These are phyloP conservation scores for Lamprotornis superbus DNA, from an alignment of 2,113 vertebrate genomes.

Conservation along the genomic window DNA sequence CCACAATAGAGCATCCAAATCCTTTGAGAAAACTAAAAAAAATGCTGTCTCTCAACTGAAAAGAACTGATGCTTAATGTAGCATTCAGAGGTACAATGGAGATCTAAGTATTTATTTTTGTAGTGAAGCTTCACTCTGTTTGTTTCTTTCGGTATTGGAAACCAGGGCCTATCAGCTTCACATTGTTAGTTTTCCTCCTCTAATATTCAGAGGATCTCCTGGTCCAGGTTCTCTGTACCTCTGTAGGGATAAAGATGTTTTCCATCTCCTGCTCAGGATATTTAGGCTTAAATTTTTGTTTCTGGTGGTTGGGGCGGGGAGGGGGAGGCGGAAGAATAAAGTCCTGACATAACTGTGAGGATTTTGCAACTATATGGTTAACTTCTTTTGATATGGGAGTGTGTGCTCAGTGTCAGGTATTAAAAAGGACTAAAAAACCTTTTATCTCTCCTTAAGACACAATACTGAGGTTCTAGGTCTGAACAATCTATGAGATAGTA, in stretches of 20 bases:
- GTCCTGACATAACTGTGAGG: background rate
- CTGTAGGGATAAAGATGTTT: background rate
- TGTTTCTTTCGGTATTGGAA: background rate
- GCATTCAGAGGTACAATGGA: background rate
- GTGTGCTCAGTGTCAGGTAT: background rate
- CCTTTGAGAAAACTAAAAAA: constrained; percentile 47
- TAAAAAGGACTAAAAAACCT: background rate
- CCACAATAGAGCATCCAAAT: constrained; percentile 47
- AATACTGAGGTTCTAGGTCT: background rate
- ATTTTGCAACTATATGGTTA: background rate
- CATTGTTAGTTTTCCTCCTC: background rate
- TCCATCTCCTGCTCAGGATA: background rate
- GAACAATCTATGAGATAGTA: background rate
- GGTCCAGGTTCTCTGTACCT: background rate
- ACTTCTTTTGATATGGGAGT: background rate
- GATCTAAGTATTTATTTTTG: background rate
- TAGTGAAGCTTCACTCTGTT: background rate
- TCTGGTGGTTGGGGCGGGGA: background rate
- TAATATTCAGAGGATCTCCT: background rate
- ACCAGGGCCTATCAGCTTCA: background rate
- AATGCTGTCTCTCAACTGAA: background rate
- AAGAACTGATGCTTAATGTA: background rate
- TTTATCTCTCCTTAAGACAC: background rate
- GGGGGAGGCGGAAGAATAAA: background rate
- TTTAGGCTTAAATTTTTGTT: background rate